A percentile compares a stretch with the other conserved stretches of the same genome.
phyloP scores from a whole-genome alignment of 2,113 vertebrate species.

The Macaca mulatta region DNA sequence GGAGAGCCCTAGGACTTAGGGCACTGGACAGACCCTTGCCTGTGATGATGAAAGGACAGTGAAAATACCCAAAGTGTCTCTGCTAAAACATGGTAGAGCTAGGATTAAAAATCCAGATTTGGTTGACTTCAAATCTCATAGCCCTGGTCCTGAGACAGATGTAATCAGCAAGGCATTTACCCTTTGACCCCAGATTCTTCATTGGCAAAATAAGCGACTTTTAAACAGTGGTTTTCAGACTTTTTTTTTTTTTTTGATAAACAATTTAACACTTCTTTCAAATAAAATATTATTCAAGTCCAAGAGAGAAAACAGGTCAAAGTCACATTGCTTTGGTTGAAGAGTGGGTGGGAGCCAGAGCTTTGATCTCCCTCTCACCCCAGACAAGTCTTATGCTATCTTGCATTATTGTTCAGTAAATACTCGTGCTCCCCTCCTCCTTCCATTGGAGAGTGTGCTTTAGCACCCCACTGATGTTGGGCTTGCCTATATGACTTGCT shows the following conservation, averaged over 20 bases:
- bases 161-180: not conserved
- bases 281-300: constrained; percentile 32
- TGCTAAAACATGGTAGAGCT: not conserved
- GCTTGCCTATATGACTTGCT: not conserved
- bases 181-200: not conserved
- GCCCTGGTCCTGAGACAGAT: not conserved
- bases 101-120: not conserved
- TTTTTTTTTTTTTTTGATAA: not conserved
- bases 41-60: not conserved
- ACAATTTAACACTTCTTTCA: not conserved
- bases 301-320: not conserved
- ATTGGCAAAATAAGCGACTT: not conserved
- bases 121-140: not conserved
- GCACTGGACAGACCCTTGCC: not conserved
- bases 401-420: not conserved
- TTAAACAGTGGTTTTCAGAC: not conserved
- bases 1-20: not conserved
- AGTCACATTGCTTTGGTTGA: not conserved
- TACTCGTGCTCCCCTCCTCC: not conserved
- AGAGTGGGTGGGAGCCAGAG: not conserved
- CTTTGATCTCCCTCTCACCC: not conserved
- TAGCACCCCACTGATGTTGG: not conserved
- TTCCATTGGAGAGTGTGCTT: not conserved
- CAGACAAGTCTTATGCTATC: not conserved
- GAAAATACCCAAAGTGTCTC: not conserved